These are phyloP conservation scores for Strigops habroptila DNA, from an alignment of 2,113 vertebrate genomes.

Conservation along the genomic window DNA sequence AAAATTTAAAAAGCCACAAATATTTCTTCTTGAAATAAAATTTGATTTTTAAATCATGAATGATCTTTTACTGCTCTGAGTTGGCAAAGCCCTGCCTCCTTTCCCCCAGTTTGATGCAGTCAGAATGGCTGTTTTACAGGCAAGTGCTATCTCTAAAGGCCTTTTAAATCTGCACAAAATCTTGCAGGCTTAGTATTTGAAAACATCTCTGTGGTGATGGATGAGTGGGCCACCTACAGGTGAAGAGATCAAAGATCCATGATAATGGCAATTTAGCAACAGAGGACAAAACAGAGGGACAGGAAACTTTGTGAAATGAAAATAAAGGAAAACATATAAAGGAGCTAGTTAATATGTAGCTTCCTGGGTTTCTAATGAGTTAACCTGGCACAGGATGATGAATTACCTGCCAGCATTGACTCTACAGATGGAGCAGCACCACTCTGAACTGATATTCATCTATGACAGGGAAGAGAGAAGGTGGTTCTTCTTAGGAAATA, in stretches of 20 bases:
- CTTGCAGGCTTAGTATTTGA: not conserved
- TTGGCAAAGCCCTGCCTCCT: not conserved
- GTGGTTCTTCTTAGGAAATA: not conserved
- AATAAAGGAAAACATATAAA: not conserved
- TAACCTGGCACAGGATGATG: not conserved
- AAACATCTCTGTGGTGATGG: not conserved
- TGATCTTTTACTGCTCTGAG: not conserved
- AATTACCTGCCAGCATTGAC: constrained; percentile 46
- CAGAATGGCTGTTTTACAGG: not conserved
- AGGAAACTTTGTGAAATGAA: constrained; percentile 18
- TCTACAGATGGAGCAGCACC: not conserved
- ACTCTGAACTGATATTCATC: not conserved
- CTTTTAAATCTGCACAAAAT: not conserved
- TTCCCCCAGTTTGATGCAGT: not conserved
- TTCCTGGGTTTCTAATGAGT: constrained; percentile 34
- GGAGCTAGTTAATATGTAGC: constrained; percentile 13
- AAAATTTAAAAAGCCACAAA: not conserved
- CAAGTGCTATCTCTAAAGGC: not conserved
- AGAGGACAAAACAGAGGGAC: constrained; percentile 21
- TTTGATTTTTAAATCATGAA: not conserved
- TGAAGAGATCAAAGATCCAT: constrained; percentile 25
- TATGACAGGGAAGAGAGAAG: not conserved
- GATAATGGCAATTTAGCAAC: constrained; percentile 41
- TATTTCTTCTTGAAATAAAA: not conserved
- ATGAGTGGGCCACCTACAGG: constrained; percentile 20